Percentiles rank a stretch among this genome's conserved stretches.
These are phyloP conservation scores for Calcarius lapponicus DNA, from an alignment of 2,797 vertebrate genomes.

Conservation along the genomic window DNA sequence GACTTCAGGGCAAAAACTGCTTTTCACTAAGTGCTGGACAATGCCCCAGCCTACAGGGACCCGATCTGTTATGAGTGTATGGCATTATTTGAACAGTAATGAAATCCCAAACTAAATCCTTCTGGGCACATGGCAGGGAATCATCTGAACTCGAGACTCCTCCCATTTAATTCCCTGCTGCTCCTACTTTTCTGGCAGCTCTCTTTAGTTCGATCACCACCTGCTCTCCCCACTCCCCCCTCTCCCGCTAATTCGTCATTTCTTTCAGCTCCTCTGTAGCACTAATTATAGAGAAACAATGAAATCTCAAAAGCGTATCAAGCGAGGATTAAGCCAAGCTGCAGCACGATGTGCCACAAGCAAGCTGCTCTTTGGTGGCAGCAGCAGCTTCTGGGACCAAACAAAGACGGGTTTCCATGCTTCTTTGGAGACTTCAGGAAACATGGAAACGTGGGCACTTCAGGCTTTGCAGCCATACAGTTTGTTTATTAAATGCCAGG, in stretches of 20 bases:
- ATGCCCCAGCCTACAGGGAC: neutral
- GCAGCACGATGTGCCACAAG: constrained; percentile 47
- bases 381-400: neutral
- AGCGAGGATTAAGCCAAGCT: constrained; percentile 44
- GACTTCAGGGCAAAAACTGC: neutral
- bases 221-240: constrained; percentile 40
- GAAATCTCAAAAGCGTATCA: constrained; percentile 49
- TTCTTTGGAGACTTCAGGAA: neutral
- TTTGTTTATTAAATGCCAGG: neutral
- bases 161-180: constrained; percentile 61
- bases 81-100: constrained; percentile 17
- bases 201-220: constrained; percentile 43
- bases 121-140: constrained; percentile 1
- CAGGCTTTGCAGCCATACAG: neutral
- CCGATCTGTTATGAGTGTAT: neutral
- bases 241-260: neutral
- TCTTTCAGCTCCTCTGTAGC: constrained; percentile 58
- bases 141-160: neutral
- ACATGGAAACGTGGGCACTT: neutral
- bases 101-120: constrained; percentile 53
- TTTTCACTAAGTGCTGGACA: neutral
- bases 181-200: constrained; percentile 51
- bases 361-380: constrained; percentile 43
- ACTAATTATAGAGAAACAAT: constrained; percentile 65
- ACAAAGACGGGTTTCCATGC: neutral